Evolutionary conservation across 2,113 vertebrate genomes (phyloP).

Genomic region (Corythoichthys haematopterus): DNA sequence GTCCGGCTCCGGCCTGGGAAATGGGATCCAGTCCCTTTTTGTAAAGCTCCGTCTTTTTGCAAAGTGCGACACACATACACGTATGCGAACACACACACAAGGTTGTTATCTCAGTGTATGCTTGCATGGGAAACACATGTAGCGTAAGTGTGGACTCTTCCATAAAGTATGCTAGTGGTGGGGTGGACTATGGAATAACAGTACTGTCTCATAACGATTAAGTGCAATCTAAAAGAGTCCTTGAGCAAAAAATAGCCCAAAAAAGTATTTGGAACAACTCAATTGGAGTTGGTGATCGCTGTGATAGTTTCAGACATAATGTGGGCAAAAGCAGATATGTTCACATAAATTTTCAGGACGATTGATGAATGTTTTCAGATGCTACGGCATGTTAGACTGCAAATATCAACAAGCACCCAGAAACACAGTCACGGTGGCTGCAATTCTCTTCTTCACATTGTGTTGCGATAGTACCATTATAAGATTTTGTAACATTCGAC

Average conservation of each 20-base stretch:
- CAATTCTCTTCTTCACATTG: too few relatives aligned
- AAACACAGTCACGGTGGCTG: too few relatives aligned
- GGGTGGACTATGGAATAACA: slow-evolving; percentile 19
- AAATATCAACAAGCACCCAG: too few relatives aligned
- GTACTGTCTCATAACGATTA: slow-evolving; percentile 25
- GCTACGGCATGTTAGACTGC: too few relatives aligned
- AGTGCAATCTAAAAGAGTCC: slow-evolving; percentile 15
- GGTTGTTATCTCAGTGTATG: slow-evolving; percentile 54
- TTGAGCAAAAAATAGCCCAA: neutral
- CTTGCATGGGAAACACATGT: slow-evolving; percentile 68
- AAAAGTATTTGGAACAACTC: neutral
- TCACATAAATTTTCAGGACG: too few relatives aligned
- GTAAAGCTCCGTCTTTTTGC: slow-evolving; percentile 65
- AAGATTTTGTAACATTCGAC: too few relatives aligned
- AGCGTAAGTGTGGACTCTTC: slow-evolving; percentile 30
- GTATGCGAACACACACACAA: slow-evolving; percentile 20
- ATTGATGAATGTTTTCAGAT: too few relatives aligned
- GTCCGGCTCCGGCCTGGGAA: slow-evolving; percentile 84
- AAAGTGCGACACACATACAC: slow-evolving; percentile 44
- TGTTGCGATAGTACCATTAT: too few relatives aligned
- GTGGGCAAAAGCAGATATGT: too few relatives aligned
- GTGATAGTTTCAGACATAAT: too few relatives aligned
- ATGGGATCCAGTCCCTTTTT: slow-evolving; percentile 78
- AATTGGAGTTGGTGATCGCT: too few relatives aligned
- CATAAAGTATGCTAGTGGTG: slow-evolving; percentile 39